These are phyloP conservation scores for Hypsibius dujardini DNA, from an alignment of 1,140 invertebrate species.

Conservation along the genomic window DNA sequence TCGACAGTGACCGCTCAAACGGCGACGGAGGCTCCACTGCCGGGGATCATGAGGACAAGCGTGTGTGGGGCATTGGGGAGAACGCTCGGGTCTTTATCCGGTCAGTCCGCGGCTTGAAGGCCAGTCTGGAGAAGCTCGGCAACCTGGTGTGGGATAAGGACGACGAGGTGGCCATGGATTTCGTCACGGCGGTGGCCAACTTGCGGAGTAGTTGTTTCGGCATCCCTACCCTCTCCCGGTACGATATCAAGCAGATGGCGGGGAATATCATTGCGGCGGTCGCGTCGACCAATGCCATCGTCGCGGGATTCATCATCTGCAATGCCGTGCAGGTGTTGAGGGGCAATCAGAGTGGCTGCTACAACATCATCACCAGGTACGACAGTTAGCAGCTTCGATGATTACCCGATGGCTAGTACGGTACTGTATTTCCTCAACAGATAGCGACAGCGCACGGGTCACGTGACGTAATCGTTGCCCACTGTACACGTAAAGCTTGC, in stretches of 20 bases:
- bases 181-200: conserved; percentile 85
- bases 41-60: conserved; percentile 48
- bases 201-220: conserved; percentile 76
- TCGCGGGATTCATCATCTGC: conserved; percentile 79
- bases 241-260: conserved; percentile 95
- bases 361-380: conserved; percentile 21
- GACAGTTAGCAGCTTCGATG: too few species aligned
- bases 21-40: conserved; percentile 17
- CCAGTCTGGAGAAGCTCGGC: conserved; percentile 10
- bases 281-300: conserved; percentile 91
- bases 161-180: conserved; percentile 79
- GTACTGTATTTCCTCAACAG: too few species aligned
- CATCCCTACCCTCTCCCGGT: conserved; percentile 66
- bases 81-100: conserved; percentile 55
- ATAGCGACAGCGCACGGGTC: too few species aligned
- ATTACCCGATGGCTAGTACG: too few species aligned
- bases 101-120: conserved; percentile 37
- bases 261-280: conserved; percentile 95
- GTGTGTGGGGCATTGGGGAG: conserved; percentile 58
- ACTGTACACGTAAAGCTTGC: too few species aligned
- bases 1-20: not conserved
- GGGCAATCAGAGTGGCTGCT: conserved; percentile 39
- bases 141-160: conserved; percentile 39
- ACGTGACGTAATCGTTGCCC: too few species aligned
- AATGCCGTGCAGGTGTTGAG: conserved; percentile 61